Conservation (phyloP, 1,140 invertebrate genomes). For the Subanguina moxae region DNA sequence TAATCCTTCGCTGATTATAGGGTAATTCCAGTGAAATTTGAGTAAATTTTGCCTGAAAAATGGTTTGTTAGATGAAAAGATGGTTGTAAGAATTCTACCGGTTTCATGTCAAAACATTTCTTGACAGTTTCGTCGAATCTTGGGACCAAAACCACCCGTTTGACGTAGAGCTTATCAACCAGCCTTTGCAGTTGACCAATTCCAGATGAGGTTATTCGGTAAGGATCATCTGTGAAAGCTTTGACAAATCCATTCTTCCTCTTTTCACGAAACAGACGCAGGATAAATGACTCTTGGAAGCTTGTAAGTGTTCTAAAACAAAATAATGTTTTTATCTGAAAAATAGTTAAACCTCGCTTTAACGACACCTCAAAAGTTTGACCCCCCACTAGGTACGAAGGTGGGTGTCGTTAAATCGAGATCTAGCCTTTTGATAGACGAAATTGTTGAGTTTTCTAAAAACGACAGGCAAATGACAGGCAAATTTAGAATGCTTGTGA, state of each 20-base stretch:
- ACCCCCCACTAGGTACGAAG: no score
- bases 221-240: conserved; percentile 51
- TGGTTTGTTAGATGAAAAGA: no score
- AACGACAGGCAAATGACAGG: no score
- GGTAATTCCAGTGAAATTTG: conserved; percentile 44
- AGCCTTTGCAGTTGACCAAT: conserved; percentile 53
- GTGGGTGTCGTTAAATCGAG: no score
- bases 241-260: conserved; percentile 54
- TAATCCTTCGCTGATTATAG: conserved; percentile 34
- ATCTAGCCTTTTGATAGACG: no score
- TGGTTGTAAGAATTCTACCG: conserved; percentile 20
- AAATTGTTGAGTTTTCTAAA: no score
- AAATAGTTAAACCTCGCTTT: no score
- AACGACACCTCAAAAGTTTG: no score
- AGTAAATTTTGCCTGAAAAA: conserved; percentile 46
- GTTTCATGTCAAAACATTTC: conserved; percentile 30
- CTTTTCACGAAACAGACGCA: conserved; percentile 57
- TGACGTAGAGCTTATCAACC: conserved; percentile 45
- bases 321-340: no score
- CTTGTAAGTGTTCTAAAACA: conserved; percentile 41
- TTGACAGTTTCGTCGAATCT: conserved; percentile 46
- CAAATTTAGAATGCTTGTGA: no score
- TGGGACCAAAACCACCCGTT: conserved; percentile 42
- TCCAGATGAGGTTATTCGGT: conserved; percentile 32
- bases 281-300: conserved; percentile 58